phyloP scores from a whole-genome alignment of 1,140 invertebrate genomes.

The Parapsyche elsis region DNA sequence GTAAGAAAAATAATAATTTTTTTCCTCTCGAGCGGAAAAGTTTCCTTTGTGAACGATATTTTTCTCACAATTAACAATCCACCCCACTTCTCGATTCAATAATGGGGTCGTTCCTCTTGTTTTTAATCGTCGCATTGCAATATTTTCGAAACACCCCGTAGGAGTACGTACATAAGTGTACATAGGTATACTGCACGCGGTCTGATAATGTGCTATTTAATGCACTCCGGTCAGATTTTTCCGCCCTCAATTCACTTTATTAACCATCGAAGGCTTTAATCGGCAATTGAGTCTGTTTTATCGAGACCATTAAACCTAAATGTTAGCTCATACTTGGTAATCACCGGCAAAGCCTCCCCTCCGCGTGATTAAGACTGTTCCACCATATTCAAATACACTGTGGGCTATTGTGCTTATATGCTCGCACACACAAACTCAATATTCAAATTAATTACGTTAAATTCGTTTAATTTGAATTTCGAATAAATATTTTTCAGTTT shows the following conservation, averaged over 20 bases:
- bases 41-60: neutral
- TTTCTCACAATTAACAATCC: slow-evolving; percentile 11
- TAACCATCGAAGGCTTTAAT: slow-evolving; percentile 33
- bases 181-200: neutral
- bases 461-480: too few species aligned
- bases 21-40: neutral
- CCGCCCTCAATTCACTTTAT: slow-evolving; percentile 30
- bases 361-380: slow-evolving; percentile 13
- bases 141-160: neutral
- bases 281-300: slow-evolving; percentile 33
- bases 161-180: neutral
- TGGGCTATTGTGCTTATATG: slow-evolving; percentile 3
- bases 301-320: slow-evolving; percentile 22
- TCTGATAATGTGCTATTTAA: slow-evolving; percentile 32
- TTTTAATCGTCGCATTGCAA: neutral
- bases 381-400: slow-evolving; percentile 16
- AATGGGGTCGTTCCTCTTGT: neutral
- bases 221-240: slow-evolving; percentile 33
- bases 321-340: slow-evolving; percentile 33
- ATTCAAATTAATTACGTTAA: too few species aligned
- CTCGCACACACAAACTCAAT: too few species aligned
- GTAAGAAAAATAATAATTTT: neutral
- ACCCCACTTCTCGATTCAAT: neutral
- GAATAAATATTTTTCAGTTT: too few species aligned
- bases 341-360: slow-evolving; percentile 16